A percentile compares a stretch with the other conserved stretches of the same genome.
Conservation (phyloP, 2,888 invertebrate genomes). For the Drepanosiphum platanoidis region DNA sequence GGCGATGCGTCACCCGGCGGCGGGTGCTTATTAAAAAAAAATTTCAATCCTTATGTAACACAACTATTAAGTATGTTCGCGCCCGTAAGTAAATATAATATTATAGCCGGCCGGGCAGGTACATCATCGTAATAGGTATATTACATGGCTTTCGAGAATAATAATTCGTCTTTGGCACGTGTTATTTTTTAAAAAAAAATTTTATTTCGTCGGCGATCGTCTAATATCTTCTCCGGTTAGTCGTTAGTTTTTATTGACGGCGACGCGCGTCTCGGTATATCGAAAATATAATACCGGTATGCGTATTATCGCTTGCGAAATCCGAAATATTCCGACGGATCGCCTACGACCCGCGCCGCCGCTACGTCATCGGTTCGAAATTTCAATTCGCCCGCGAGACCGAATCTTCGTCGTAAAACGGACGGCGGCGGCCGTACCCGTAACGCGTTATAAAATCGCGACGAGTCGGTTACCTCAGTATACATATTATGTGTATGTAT, state of each 20-base stretch:
- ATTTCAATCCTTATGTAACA: no score
- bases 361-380: neutral
- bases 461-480: neutral
- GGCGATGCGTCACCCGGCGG: no score
- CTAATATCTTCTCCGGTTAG: no score
- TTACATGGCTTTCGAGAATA: neutral
- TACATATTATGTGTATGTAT: neutral
- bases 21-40: no score
- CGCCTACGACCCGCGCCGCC: neutral
- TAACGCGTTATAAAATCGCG: neutral
- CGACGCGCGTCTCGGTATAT: neutral
- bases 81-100: no score
- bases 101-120: neutral
- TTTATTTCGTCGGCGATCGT: no score
- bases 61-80: no score
- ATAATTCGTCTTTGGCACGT: neutral
- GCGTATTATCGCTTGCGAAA: neutral
- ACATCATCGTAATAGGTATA: neutral
- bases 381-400: neutral
- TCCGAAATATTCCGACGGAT: neutral
- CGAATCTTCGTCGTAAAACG: neutral
- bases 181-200: no score
- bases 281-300: no score
- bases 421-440: neutral
- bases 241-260: neutral